These are phyloP conservation scores for Halictus quadricinctus DNA, from an alignment of 2,888 invertebrate genomes.

Conservation along the genomic window DNA sequence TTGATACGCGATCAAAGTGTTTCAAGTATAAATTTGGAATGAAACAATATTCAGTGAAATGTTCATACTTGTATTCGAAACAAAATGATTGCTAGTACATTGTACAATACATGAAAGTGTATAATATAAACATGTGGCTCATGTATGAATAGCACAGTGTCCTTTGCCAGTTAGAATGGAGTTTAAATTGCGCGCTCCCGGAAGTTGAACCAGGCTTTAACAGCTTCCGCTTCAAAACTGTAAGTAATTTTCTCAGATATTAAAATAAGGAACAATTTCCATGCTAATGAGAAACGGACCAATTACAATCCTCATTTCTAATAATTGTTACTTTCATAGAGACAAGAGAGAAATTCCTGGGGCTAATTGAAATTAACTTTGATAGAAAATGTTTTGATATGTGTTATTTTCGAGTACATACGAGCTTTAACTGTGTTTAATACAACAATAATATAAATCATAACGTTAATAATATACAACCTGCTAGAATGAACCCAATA, in stretches of 20 bases:
- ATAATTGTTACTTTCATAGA: background rate
- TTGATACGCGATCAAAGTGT: no score
- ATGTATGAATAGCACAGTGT: background rate
- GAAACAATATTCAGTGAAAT: background rate
- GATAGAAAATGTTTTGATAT: background rate
- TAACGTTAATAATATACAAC: no score
- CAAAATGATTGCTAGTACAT: background rate
- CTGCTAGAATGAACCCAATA: background rate
- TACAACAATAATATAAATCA: no score
- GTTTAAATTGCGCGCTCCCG: background rate
- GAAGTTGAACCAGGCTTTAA: conserved; percentile 6
- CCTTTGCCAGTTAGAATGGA: background rate
- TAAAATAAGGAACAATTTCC: background rate
- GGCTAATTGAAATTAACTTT: background rate
- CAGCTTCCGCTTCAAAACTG: background rate
- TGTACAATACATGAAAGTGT: background rate
- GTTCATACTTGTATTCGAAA: background rate
- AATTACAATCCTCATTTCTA: background rate
- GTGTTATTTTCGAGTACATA: background rate
- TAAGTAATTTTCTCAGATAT: background rate
- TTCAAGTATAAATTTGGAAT: no score
- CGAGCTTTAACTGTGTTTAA: no score
- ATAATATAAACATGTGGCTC: background rate
- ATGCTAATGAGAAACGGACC: background rate
- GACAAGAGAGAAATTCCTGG: background rate